Evolutionary conservation across 2,797 vertebrate species (phyloP).

Genomic region (Peromyscus eremicus): DNA sequence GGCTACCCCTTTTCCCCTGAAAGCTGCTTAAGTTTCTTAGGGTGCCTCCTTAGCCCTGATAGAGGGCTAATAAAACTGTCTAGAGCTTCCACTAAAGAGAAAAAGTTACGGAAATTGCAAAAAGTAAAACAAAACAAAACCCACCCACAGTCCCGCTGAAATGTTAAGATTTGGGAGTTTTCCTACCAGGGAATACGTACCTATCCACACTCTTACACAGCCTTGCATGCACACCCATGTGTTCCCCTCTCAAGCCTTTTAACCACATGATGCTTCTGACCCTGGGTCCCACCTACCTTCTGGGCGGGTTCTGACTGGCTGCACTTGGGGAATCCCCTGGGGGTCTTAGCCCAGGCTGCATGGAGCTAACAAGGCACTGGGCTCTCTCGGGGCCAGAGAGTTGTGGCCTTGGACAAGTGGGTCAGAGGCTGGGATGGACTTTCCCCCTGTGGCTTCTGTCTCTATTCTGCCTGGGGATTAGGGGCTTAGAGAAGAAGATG

Average conservation of each 20-base stretch:
- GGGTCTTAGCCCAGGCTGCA: not conserved
- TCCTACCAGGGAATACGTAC: not conserved
- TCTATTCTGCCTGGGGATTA: not conserved
- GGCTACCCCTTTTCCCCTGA: accelerated
- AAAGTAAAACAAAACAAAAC: no score
- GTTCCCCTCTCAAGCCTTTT: not conserved
- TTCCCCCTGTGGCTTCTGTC: not conserved
- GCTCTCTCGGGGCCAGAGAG: not conserved
- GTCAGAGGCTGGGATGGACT: not conserved
- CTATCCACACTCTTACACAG: not conserved
- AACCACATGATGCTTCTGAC: not conserved
- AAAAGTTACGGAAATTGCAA: not conserved
- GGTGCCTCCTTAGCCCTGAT: not conserved
- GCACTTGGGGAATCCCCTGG: not conserved
- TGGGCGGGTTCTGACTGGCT: accelerated
- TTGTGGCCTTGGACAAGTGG: accelerated
- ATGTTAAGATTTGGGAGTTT: not conserved
- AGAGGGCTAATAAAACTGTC: not conserved
- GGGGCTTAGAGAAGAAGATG: not conserved
- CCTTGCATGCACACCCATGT: accelerated
- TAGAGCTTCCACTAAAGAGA: not conserved
- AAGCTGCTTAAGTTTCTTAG: not conserved
- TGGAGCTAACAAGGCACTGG: not conserved
- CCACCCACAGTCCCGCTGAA: not conserved
- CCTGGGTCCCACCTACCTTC: not conserved